phyloP scores from a whole-genome alignment of 2,888 invertebrate genomes.

The Subacronicta megacephala region DNA sequence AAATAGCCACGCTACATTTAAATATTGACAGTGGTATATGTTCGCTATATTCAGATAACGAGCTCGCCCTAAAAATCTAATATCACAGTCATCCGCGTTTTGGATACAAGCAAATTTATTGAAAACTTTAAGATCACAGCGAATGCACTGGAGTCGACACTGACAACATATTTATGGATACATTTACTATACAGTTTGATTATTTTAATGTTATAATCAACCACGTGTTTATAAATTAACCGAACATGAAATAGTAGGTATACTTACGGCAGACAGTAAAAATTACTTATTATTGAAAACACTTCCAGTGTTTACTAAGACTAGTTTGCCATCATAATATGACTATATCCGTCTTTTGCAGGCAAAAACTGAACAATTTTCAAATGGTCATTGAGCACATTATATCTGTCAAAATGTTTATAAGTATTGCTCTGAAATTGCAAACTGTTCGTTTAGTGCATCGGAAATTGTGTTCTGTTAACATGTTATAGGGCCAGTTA shows the following conservation, averaged over 20 bases:
- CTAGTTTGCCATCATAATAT: constrained; percentile 6
- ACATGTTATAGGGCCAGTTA: constrained; percentile 25
- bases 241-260: constrained; percentile 17
- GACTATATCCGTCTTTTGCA: constrained; percentile 34
- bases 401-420: constrained; percentile 54
- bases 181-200: constrained; percentile 1
- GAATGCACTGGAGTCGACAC: constrained; percentile 69
- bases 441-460: constrained; percentile 2
- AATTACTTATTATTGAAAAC: constrained; percentile 11
- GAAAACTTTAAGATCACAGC: constrained; percentile 75
- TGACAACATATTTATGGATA: constrained; percentile 2
- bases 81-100: constrained; percentile 85
- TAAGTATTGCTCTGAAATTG: constrained; percentile 23
- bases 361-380: constrained; percentile 37
- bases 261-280: constrained; percentile 4
- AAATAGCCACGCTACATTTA: constrained; percentile 78
- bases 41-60: constrained; percentile 81
- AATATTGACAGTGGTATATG: constrained; percentile 77
- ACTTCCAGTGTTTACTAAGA: constrained; percentile 4
- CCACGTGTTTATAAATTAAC: constrained; percentile 9
- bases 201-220: no score
- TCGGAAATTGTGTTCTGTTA: constrained; percentile 21
- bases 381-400: constrained; percentile 43
- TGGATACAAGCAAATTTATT: constrained; percentile 74
- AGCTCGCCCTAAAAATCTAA: constrained; percentile 81